Base-by-base conservation (phyloP, 2,888 invertebrate species). In the Drosophila kuntzei region DNA sequence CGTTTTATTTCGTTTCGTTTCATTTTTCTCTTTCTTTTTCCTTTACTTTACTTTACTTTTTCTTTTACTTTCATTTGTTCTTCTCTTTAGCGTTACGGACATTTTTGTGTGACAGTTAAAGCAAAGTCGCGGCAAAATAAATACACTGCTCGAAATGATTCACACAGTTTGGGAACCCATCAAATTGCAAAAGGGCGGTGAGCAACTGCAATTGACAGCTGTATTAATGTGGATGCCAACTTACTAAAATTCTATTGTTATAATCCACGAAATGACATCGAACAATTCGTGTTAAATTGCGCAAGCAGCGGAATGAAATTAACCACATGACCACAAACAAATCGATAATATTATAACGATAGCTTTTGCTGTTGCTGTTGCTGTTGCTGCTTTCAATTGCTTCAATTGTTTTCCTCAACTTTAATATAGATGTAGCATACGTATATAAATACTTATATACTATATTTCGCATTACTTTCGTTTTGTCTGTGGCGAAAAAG, bases 171-270 rank as follows among this genome's bases (percentile, higher is more conserved):
- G 7, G 5, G 37, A 11, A 6, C 8, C 29, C 20, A 32, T 41
- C 16, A 22, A 18, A 12, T 12, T n/a, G 39, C 29, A 14, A 53
- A 8, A 27, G 27, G 1, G 20, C 9, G 14, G 50, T 37, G 16
- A 20, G 22, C 44, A 53, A 57, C 62, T 75, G 74, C 76, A 75
- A 67, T 71, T 76, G 74, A 75, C 74, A 75, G 74, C 71, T 62
- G 46, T 49, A 62, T 46, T 47, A 27, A 18, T 39, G 36, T 3
- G 18, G n/a, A 20, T 49, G 32, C 22, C 11, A 43, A 57, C 49
- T 60, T 50, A 37, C 61, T 47, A 46, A 58, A 66, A 58, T 47
- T 71, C 18, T 39, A 39, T 59, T 57, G 53, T 59, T 29, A 22
- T 58, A 61, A 71, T 66, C 61, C 72, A 44, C 72, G 71, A 71